Base-by-base conservation (phyloP, 2,113 vertebrate species). In the Stegostoma tigrinum region DNA sequence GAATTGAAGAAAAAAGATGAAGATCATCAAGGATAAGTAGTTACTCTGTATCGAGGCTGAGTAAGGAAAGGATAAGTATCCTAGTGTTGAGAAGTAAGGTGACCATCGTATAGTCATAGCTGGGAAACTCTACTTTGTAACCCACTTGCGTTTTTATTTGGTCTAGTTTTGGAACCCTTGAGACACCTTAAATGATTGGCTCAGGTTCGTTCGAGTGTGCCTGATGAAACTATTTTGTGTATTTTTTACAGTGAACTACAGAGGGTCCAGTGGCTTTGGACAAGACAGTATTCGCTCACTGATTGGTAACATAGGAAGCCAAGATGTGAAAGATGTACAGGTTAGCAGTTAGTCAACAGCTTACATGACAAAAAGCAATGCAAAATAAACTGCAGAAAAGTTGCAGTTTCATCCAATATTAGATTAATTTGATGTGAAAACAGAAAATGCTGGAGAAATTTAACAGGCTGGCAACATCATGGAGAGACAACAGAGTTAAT, bases 291-390 rank as follows among this genome's bases (percentile, higher is more conserved):
- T 99, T 96, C 96, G 97, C 87, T 99, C 98, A 3, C 97, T 99
- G 95, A 98, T 97, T 0, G 99, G 99, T 95, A 98, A 98, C 1
- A 97, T 98, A 95, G 99, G 99, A 96, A 96, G 97, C 0, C 99
- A 99, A 97, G 99, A 99, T 0, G 99, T 99, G 85, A 97, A 96
- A 24, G 99, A 99, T 52, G 98, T 99, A 95, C 99, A 99, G 97
- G 99, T 99, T 97, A 95, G 95, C 19, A 86, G 85, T 12, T 64
- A 38, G 34, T 55, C 55, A 95, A 80, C 21, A 23, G 48, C 52
- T 78, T 89, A 15, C 48, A 34, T 27, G 24, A 48, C 27, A 89
- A 27, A 55, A 55, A 8, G 30, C 52, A 0, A 19, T 23, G 52
- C 21, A 52, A 48, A 27, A 52, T 52, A 52, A 48, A 80, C n/a